These are phyloP conservation scores for Enteromius trimaculatus DNA, from an alignment of 2,797 vertebrate species.

Conservation along the genomic window DNA sequence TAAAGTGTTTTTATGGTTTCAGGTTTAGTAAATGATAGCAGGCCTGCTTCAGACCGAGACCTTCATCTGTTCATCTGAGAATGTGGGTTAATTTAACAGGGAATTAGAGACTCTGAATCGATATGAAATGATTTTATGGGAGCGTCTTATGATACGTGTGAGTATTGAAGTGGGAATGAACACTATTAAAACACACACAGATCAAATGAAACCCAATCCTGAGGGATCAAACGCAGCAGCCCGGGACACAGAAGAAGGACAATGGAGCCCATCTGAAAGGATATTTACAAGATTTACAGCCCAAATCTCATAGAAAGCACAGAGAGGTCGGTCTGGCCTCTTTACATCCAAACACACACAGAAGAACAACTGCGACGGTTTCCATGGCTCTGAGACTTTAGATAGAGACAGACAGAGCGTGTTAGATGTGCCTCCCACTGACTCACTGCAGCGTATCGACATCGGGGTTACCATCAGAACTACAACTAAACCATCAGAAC, in stretches of 20 bases:
- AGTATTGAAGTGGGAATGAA: conserved; percentile 4
- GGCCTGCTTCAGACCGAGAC: not conserved
- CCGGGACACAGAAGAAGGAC: conserved; percentile 65
- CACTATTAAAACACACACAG: conserved; percentile 24
- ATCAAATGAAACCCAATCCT: conserved; percentile 44
- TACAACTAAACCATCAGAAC: not conserved
- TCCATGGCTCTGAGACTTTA: conserved; percentile 71
- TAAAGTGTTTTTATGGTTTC: not conserved
- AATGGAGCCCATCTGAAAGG: conserved; percentile 61
- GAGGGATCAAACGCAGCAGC: conserved; percentile 23
- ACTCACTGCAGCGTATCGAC: not conserved
- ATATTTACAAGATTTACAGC: conserved; percentile 80
- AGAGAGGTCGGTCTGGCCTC: conserved; percentile 63
- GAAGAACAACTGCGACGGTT: conserved; percentile 69
- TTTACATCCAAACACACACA: conserved; percentile 58
- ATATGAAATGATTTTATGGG: conserved; percentile 26
- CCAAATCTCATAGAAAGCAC: conserved; percentile 67
- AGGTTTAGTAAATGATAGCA: not conserved
- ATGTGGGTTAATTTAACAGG: conserved; percentile 60
- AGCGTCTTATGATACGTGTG: not conserved
- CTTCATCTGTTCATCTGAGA: conserved; percentile 15
- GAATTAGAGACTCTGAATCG: conserved; percentile 52
- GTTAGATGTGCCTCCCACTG: not conserved
- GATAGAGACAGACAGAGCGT: conserved; percentile 3
- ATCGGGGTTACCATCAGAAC: no score